Conservation (phyloP, 1,140 invertebrate species). For the Drosophila subpulchrella region DNA sequence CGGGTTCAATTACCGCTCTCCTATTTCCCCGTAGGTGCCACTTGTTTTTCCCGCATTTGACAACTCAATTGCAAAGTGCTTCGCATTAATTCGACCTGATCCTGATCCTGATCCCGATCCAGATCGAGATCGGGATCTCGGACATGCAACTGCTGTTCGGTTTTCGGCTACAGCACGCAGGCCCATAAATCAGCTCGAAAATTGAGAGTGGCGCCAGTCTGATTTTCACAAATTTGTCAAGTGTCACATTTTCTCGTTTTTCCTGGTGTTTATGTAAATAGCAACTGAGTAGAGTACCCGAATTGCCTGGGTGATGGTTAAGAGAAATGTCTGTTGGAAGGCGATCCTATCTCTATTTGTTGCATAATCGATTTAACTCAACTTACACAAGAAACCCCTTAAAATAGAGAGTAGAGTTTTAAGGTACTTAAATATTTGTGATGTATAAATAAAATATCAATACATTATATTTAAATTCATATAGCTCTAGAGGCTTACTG, state of each 20-base stretch:
- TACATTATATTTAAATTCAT: no score
- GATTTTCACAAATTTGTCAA: conserved; percentile 29
- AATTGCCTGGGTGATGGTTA: not conserved
- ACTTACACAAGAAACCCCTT: no score
- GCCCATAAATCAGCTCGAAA: conserved; percentile 61
- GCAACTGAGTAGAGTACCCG: conserved; percentile 10
- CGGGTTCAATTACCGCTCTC: conserved; percentile 23
- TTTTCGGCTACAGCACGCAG: conserved; percentile 6
- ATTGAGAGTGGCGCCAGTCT: conserved; percentile 38
- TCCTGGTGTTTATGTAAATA: conserved; percentile 36
- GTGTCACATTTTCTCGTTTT: conserved; percentile 33
- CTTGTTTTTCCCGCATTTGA: conserved; percentile 54
- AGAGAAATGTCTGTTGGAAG: not conserved
- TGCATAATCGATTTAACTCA: conserved; percentile 7
- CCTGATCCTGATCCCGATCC: conserved; percentile 24
- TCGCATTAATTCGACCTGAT: conserved; percentile 56
- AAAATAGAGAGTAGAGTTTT: no score
- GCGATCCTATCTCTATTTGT: not conserved
- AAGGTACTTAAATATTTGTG: no score
- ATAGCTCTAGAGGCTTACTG: no score
- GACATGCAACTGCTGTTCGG: conserved; percentile 71
- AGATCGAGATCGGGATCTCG: conserved; percentile 9
- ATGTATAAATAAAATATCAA: no score
- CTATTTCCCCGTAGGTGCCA: conserved; percentile 50
- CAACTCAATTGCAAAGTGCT: conserved; percentile 74